Evolutionary conservation across 1,140 invertebrate species (phyloP), one percentile per base, ranked within the genome.

Genomic region (Neomicropteryx cornuta): DNA sequence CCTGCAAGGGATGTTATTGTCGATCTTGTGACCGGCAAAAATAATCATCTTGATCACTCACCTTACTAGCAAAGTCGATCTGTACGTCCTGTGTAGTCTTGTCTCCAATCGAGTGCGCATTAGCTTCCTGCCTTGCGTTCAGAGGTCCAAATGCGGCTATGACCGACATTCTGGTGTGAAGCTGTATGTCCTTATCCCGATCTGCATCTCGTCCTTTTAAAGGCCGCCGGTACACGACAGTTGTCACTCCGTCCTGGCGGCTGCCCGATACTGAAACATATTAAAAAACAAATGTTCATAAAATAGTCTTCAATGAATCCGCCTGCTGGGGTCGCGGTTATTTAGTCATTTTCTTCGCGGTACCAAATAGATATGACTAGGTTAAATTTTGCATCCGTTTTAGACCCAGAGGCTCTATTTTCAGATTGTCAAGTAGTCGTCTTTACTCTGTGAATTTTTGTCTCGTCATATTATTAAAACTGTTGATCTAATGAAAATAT

Each of bases 141-240:
- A 94, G 65, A 0, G 79, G 77, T 4, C 89, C 89, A 44, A 93
- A 85, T 10, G 89, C 88, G 0, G 87, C 88, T n/a, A 93, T 87
- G 2, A 92, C 77, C 13, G 76, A 79, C 6, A 80, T 76, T 16
- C 83, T 75, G 1, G 73, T 67, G 20, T 77, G 66, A 1, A 62
- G 60, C 1, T 82, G 75, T 35, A 87, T 79, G 20, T 79, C 70
- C 42, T 71, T 68, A 51, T 87, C 83, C 41, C 76, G 78, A 11
- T 72, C 61, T 0, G 76, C 69, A 44, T 89, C 85, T 43, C 78
- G 81, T 0, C 84, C 84, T 36, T 77, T 71, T 28, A 90, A 62
- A 0, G 85, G 79, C 4, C 87, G 72, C 20, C 72, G 72, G 53
- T 83, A 92, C 2, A 76, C 78, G 3, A 92, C 77, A n/a, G 76